Evolutionary conservation across 2,888 invertebrate species (phyloP), one percentile per base, ranked within the genome.

Genomic region (Melanostoma scalare): DNA sequence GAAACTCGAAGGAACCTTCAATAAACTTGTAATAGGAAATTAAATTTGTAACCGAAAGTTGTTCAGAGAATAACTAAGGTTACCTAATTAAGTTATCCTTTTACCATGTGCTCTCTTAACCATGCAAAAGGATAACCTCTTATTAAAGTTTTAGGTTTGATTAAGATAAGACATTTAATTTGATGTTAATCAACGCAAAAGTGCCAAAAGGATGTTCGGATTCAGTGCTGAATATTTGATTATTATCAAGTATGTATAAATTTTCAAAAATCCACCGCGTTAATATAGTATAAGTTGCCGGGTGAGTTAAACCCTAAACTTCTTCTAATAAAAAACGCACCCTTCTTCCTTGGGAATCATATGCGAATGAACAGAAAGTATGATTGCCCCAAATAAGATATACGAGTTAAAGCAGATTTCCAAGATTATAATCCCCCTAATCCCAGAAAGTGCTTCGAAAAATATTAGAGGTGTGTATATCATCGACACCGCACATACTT

Each of bases 1-100:
- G 20, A 20, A n/a, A 42, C 31, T 48, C 36, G 20, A 20, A 20
- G 20, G 69, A 58, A 35, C 65, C 58, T 63, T 60, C 30, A 53
- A 63, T 56, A 44, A 63, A 56, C 46, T 63, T 44, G 9, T 38
- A 40, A 61, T 48, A 55, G 38, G 53, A 67, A 42, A 71, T 76
- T 58, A 67, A 75, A 71, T 71, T 71, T 80, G 56, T 42, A 81
- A 33, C 48, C 65, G 3, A 50, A 72, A 77, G 38, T 77, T 76
- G 38, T 72, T 60, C 5, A 5, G 35, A 20, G 44, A 60, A 60
- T 60, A 71, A 33, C 72, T 48, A 31, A 50, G 50, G 63, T 50
- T 63, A 4, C n/a, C 63, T 63, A 81, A 77, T 77, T 81, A 67
- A 35, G 72, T 61, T 61, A 72, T 77, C 76, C 71, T 61, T 76